Conservation (phyloP, 2,113 vertebrate species). For the Chitala chitala region DNA sequence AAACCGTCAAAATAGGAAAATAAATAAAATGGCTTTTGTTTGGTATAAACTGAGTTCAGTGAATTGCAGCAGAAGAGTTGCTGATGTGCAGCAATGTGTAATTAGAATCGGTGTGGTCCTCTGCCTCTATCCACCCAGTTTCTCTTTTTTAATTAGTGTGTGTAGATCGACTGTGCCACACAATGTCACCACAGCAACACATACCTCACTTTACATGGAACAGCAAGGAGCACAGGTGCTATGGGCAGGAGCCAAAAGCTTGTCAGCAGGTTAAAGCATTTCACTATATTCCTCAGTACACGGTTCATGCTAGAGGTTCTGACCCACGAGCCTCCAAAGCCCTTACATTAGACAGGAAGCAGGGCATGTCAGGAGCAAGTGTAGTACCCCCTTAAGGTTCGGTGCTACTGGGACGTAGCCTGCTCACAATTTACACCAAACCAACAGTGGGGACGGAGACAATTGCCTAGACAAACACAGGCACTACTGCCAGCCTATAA, state of each 20-base stretch:
- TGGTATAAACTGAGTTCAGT: too few relatives aligned
- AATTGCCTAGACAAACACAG: too few relatives aligned
- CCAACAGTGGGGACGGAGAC: too few relatives aligned
- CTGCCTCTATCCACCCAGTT: neutral
- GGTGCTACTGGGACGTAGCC: too few relatives aligned
- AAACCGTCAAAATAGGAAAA: too few relatives aligned
- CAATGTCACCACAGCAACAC: neutral
- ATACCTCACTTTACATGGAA: neutral
- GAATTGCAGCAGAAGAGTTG: too few relatives aligned
- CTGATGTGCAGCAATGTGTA: neutral
- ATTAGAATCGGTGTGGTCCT: neutral
- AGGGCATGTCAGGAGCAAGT: neutral
- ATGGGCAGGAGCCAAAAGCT: neutral
- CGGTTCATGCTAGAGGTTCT: neutral
- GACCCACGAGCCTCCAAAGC: neutral
- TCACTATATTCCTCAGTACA: neutral
- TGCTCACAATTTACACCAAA: too few relatives aligned
- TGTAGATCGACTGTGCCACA: too few relatives aligned
- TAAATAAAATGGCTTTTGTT: too few relatives aligned
- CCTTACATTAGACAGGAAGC: too few relatives aligned
- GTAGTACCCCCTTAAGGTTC: too few relatives aligned
- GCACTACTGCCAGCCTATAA: too few relatives aligned
- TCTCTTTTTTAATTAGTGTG: neutral
- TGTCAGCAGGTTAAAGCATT: neutral
- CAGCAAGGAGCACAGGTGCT: neutral